Evolutionary conservation across 2,888 invertebrate species (phyloP).

Genomic region (Amiota mariae): DNA sequence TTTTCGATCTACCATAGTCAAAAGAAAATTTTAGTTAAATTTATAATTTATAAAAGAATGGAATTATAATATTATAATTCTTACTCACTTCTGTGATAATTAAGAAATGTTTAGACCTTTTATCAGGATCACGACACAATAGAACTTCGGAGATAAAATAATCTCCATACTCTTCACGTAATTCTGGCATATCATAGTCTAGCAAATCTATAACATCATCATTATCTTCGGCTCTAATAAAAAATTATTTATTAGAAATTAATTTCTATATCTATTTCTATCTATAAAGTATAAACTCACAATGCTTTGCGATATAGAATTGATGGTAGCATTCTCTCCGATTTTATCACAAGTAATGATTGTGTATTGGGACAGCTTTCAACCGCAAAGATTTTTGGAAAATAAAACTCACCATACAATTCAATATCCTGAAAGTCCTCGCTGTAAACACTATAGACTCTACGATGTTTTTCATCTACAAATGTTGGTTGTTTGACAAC

Average conservation of each 20-base stretch:
- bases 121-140: constrained; percentile 55
- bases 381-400: constrained; percentile 55
- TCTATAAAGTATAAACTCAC: constrained; percentile 56
- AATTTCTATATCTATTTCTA: no score
- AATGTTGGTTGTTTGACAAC: constrained; percentile 46
- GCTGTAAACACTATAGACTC: constrained; percentile 23
- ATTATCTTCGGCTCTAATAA: constrained; percentile 81
- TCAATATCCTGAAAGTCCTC: constrained; percentile 52
- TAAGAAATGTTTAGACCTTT: no score
- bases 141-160: constrained; percentile 82
- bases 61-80: no score
- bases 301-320: constrained; percentile 63
- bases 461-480: not conserved
- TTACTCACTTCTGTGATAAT: no score
- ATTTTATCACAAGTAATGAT: constrained; percentile 51
- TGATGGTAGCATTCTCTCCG: constrained; percentile 46
- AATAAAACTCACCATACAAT: constrained; percentile 43
- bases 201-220: constrained; percentile 81
- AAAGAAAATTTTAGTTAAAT: no score
- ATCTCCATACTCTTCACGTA: constrained; percentile 78
- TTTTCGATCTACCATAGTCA: no score
- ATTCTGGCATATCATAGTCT: constrained; percentile 74
- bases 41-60: no score
- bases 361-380: constrained; percentile 50
- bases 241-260: not conserved